These are phyloP conservation scores for Clamator glandarius DNA, from an alignment of 2,797 vertebrate genomes.

Conservation along the genomic window DNA sequence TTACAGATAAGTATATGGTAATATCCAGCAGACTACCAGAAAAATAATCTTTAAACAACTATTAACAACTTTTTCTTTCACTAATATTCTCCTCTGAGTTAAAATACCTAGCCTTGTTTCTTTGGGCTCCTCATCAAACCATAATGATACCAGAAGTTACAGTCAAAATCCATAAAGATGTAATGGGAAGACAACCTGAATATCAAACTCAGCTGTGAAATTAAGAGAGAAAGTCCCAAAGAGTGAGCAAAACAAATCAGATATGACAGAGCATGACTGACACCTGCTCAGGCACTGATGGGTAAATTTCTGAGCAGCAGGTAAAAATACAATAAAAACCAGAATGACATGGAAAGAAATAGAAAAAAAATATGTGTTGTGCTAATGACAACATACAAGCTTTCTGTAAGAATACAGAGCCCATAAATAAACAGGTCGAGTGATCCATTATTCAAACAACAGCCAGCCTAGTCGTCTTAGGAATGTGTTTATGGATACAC, in stretches of 20 bases:
- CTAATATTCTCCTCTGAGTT: neutral
- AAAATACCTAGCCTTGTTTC: neutral
- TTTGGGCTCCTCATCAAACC: neutral
- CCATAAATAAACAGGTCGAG: neutral
- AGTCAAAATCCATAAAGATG: neutral
- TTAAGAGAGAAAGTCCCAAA: neutral
- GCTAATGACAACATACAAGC: neutral
- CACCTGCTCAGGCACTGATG: neutral
- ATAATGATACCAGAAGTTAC: neutral
- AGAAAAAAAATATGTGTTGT: neutral
- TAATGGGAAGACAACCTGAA: constrained; percentile 10
- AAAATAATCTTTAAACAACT: neutral
- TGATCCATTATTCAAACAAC: neutral
- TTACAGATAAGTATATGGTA: neutral
- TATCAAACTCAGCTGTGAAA: constrained; percentile 14
- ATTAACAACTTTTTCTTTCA: neutral
- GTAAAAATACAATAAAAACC: neutral
- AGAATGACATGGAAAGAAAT: neutral
- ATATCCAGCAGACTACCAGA: neutral
- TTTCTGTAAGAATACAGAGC: neutral
- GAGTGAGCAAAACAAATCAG: neutral
- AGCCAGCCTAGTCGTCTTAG: neutral
- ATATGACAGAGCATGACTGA: neutral
- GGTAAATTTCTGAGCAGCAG: neutral
- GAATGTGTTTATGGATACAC: neutral